Evolutionary conservation across 1,140 invertebrate species (phyloP).

Genomic region (Calephelis virginiensis): DNA sequence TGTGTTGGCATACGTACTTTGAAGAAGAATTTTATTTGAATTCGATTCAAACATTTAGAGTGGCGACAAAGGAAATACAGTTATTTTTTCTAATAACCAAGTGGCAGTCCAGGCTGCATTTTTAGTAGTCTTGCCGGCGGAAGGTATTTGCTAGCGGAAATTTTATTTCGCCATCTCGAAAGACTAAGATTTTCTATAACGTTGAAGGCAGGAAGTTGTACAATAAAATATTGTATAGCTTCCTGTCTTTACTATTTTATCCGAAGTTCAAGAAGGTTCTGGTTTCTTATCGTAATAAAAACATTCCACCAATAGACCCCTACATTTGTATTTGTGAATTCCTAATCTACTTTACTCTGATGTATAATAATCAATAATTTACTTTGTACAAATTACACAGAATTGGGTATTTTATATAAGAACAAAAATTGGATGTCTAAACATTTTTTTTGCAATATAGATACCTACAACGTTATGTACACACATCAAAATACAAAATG

Average conservation of each 20-base stretch:
- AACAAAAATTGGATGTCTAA: too few species aligned
- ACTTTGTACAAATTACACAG: too few species aligned
- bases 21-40: slow-evolving; percentile 34
- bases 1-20: slow-evolving; percentile 1
- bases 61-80: slow-evolving; percentile 16
- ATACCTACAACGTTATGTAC: too few species aligned
- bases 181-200: slow-evolving; percentile 2
- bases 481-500: too few species aligned
- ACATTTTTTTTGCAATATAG: too few species aligned
- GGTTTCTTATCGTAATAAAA: too few species aligned
- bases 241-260: background rate
- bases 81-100: slow-evolving; percentile 19
- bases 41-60: slow-evolving; percentile 30
- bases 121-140: slow-evolving; percentile 14
- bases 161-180: slow-evolving; percentile 10
- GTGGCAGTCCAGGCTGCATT: slow-evolving; percentile 2
- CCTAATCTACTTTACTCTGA: too few species aligned
- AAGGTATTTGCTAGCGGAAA: slow-evolving; percentile 12
- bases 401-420: too few species aligned
- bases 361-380: too few species aligned
- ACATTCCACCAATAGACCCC: too few species aligned
- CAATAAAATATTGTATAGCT: slow-evolving; percentile 3
- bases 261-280: background rate
- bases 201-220: background rate
- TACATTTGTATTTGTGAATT: too few species aligned